Evolutionary conservation across 1,140 invertebrate species (phyloP).

Genomic region (Andricus grossulariae): DNA sequence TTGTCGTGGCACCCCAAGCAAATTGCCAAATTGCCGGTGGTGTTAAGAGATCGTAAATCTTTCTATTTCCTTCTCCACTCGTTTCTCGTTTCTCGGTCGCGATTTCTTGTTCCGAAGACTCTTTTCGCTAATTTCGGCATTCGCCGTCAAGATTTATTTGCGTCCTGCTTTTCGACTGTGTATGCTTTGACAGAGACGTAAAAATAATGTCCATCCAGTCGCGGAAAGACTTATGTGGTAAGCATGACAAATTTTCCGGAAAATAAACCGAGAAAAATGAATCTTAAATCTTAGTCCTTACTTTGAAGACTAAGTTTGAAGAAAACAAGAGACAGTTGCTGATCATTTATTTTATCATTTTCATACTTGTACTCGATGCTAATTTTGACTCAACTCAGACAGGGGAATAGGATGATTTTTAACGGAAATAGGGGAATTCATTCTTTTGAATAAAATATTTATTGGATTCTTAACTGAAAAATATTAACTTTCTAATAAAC

Average conservation of each 20-base stretch:
- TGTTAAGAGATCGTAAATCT: constrained; percentile 51
- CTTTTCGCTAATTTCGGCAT: constrained; percentile 32
- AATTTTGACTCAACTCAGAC: no score
- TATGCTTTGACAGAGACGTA: constrained; percentile 12
- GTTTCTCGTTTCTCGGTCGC: constrained; percentile 31
- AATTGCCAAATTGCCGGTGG: constrained; percentile 47
- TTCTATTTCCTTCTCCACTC: constrained; percentile 37
- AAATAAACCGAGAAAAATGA: background rate
- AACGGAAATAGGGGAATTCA: no score
- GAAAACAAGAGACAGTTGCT: no score
- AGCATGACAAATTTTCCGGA: background rate
- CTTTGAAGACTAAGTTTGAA: background rate
- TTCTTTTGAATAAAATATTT: no score
- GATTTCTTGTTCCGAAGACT: constrained; percentile 45
- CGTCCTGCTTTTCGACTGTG: constrained; percentile 11
- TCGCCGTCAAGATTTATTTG: constrained; percentile 45
- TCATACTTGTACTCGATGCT: no score
- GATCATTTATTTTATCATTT: no score
- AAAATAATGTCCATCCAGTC: background rate
- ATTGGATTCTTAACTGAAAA: no score
- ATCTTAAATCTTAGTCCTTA: no score
- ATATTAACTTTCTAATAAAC: no score
- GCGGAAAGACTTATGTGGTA: background rate
- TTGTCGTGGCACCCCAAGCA: constrained; percentile 36
- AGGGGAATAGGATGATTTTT: no score